Evolutionary conservation across 2,888 invertebrate genomes (phyloP).

Genomic region (Crematogaster levior): DNA sequence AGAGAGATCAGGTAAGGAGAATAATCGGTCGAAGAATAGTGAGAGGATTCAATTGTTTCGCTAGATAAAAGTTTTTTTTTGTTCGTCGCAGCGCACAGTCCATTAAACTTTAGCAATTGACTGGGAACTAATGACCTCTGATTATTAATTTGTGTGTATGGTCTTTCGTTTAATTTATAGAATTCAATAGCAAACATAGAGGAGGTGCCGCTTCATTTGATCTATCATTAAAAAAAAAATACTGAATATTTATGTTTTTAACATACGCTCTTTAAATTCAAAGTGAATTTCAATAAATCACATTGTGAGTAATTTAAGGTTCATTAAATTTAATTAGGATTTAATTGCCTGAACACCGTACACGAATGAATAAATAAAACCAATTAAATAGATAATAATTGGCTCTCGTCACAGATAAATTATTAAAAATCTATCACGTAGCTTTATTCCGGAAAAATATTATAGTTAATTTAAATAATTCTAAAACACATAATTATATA

Average conservation of each 20-base stretch:
- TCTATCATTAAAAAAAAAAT: neutral
- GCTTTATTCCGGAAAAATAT: neutral
- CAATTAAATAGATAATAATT: neutral
- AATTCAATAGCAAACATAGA: neutral
- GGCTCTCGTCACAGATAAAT: neutral
- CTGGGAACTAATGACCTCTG: neutral
- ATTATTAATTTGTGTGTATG: neutral
- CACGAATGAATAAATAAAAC: neutral
- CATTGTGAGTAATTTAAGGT: neutral
- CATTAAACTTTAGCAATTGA: neutral
- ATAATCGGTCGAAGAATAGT: neutral
- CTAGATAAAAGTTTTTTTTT: neutral
- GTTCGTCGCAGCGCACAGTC: neutral
- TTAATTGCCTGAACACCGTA: neutral
- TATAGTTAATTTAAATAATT: neutral
- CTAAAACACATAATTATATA: neutral
- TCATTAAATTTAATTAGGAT: neutral
- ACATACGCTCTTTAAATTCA: neutral
- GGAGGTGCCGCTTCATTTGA: neutral
- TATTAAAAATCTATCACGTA: neutral
- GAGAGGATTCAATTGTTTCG: neutral
- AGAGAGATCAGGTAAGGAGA: neutral
- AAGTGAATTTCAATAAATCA: neutral
- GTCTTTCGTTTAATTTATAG: neutral
- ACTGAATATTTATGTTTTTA: neutral